Evolutionary conservation across 2,113 vertebrate species (phyloP), one percentile per base, ranked within the genome.

Genomic region (Lamprologus sp.): DNA sequence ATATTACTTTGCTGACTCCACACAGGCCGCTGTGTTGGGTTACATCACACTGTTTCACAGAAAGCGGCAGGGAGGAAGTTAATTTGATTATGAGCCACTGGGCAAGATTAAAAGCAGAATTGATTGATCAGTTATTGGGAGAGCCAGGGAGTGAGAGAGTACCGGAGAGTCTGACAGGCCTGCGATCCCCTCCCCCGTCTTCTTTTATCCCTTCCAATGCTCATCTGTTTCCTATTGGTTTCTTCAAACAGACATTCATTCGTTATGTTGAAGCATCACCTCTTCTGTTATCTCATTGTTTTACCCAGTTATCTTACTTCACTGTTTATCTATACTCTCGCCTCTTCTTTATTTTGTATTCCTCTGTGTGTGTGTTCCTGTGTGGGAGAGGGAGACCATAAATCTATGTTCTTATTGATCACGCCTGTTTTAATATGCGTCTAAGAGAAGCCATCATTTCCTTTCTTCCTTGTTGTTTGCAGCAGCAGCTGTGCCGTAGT

Each of bases 81-180:
- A 80, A 93, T 94, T 93, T 94, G 88, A 96, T 96, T 94, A 93
- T 91, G 92, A 96, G 93, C 93, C 94, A 93, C 89, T 95, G 90
- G 86, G 84, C 19, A 37, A 95, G 94, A 96, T 96, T 96, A 95
- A 96, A 96, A 93, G 93, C 86, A 92, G 90, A 93, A 87, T 84
- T 96, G 95, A 96, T 95, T 94, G 94, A 96, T 95, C 87, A 91
- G 63, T 79, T 89, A 82, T 86, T 80, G 63, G 23, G 21, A 73
- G 89, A 89, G 77, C 17, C 58, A 91, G 75, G 21, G 88, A 92
- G 86, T 91, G 87, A 93, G 92, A 90, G 90, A 26, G 75, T 54
- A n/a, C 17, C 0, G 13, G 73, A 63, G 60, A 82, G 81, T 37
- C 85, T 73, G 83, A 87, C 31, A 49, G 77, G 55, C 26, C 65